Percentiles rank a stretch among this genome's conserved stretches.
These are phyloP conservation scores for Labeo rohita DNA, from an alignment of 2,113 vertebrate genomes.

Conservation along the genomic window DNA sequence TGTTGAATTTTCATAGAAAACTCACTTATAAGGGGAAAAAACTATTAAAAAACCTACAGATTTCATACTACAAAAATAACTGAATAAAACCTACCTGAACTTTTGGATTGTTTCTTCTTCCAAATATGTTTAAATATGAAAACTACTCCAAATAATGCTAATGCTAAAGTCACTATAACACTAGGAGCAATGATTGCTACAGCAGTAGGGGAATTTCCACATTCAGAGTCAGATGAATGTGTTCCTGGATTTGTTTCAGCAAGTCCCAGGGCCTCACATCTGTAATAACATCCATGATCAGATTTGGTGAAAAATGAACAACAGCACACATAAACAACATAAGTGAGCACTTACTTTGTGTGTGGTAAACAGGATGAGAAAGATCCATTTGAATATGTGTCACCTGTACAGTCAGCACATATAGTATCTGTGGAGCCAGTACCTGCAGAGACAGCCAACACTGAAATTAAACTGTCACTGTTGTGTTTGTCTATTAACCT, in stretches of 20 bases:
- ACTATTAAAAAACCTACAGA: not conserved
- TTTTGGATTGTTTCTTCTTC: not conserved
- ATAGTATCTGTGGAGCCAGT: conserved; percentile 42
- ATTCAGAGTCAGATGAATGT: conserved; percentile 22
- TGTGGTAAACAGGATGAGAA: conserved; percentile 49
- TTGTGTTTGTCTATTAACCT: not conserved
- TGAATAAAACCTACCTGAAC: not conserved
- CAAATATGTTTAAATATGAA: not conserved
- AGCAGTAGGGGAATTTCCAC: not conserved
- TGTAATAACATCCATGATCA: not conserved
- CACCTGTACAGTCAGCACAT: conserved; percentile 42
- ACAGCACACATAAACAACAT: not conserved
- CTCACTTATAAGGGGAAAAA: not conserved
- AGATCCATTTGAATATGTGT: conserved; percentile 55
- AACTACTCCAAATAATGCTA: no score
- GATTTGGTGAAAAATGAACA: not conserved
- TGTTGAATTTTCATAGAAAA: no score
- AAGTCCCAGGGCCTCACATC: conserved; percentile 9
- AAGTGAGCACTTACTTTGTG: conserved; percentile 40
- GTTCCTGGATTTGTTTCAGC: not conserved
- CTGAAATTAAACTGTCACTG: not conserved
- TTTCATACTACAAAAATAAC: not conserved
- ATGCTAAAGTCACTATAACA: not conserved
- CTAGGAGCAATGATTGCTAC: not conserved
- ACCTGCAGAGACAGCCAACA: conserved; percentile 32